phyloP scores from a whole-genome alignment of 2,888 invertebrate species.

The Diabrotica balteata region DNA sequence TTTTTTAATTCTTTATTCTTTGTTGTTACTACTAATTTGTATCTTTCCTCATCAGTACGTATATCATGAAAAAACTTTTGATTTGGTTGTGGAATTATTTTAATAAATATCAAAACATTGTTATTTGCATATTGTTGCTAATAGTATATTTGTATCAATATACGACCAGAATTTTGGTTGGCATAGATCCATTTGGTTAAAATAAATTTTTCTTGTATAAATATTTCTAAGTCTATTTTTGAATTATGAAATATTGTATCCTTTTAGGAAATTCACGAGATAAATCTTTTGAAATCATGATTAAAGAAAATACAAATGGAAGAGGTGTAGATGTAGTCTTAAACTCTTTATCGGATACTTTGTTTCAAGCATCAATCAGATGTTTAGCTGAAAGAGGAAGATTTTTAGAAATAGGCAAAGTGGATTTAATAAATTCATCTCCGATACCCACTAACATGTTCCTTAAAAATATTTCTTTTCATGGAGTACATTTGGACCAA shows the following conservation, averaged over 20 bases:
- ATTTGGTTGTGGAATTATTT: no score
- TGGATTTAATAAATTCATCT: constrained; percentile 74
- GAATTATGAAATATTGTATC: neutral
- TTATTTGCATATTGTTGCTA: no score
- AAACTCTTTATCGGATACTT: constrained; percentile 91
- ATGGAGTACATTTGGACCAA: constrained; percentile 79
- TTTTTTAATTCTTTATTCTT: no score
- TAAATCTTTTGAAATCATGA: constrained; percentile 84
- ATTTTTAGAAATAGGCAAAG: constrained; percentile 87
- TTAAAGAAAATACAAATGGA: constrained; percentile 81
- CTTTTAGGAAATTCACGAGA: constrained; percentile 81
- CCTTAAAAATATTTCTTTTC: constrained; percentile 76
- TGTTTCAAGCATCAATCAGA: constrained; percentile 74
- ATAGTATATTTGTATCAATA: no score
- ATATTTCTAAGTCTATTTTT: no score
- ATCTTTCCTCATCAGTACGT: no score
- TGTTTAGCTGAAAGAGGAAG: constrained; percentile 69
- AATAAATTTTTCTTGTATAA: no score
- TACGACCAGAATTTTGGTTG: no score
- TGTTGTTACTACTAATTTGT: no score
- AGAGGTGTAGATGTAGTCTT: constrained; percentile 89
- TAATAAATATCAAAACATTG: no score
- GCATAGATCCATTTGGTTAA: no score
- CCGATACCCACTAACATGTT: constrained; percentile 69
- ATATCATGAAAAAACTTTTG: no score